Conservation (phyloP, 2,797 vertebrate genomes). For the Tokudaia tokunoshimensis region DNA sequence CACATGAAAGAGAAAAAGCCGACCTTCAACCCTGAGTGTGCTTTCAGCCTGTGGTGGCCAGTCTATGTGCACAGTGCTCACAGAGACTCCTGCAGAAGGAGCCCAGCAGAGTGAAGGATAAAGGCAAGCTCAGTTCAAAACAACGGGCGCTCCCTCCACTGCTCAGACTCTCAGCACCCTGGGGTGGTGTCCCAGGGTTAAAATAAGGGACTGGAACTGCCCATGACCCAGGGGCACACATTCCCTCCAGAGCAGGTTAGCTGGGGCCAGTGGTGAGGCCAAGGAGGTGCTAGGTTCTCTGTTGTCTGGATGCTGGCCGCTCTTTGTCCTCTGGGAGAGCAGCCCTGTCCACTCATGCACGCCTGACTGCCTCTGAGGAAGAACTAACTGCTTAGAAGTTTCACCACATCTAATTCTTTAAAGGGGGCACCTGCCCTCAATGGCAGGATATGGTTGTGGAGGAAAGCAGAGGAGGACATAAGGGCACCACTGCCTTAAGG, state of each 20-base stretch:
- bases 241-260: background rate
- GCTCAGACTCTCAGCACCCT: background rate
- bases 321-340: background rate
- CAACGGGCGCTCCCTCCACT: background rate
- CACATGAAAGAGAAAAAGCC: background rate
- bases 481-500: background rate
- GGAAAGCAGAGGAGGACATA: background rate
- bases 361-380: background rate
- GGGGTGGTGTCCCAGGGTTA: background rate
- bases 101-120: background rate
- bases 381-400: background rate
- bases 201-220: conserved; percentile 13
- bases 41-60: too few species aligned
- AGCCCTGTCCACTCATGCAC: background rate
- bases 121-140: background rate
- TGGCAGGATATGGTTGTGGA: conserved; percentile 9
- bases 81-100: background rate
- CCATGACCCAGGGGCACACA: background rate
- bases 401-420: conserved; percentile 34
- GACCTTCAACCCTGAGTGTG: background rate
- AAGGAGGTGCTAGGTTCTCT: background rate
- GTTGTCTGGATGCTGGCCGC: fast-evolving
- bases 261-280: background rate
- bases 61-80: background rate
- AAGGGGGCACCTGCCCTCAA: background rate